Evolutionary conservation across 1,140 invertebrate genomes (phyloP).

Genomic region (Pseudoatta argentina): DNA sequence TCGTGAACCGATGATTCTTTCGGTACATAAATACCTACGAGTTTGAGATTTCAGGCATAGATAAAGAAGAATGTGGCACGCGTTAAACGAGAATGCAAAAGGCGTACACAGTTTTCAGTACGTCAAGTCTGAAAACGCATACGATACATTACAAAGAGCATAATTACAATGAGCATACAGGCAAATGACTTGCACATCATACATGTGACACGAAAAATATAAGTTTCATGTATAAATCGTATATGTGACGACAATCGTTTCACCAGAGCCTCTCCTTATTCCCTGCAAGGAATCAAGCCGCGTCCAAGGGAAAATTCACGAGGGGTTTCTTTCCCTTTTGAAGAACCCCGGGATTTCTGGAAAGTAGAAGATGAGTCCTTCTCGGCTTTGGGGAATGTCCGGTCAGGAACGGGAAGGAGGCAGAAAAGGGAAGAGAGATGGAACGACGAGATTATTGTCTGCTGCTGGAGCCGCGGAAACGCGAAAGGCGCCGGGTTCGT

Average conservation of each 20-base stretch:
- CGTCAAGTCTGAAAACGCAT: background rate
- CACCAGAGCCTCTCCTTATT: background rate
- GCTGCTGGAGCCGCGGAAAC: constrained; percentile 8
- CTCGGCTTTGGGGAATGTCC: constrained; percentile 66
- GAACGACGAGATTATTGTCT: constrained; percentile 63
- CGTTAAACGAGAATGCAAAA: background rate
- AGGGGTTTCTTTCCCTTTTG: constrained; percentile 47
- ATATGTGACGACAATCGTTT: constrained; percentile 33
- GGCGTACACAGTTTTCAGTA: background rate
- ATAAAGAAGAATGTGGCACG: background rate
- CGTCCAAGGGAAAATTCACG: constrained; percentile 55
- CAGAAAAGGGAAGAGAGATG: background rate
- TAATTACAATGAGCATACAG: constrained; percentile 7
- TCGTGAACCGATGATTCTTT: constrained; percentile 16
- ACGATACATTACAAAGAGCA: background rate
- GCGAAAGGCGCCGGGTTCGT: constrained; percentile 50
- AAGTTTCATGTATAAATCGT: background rate
- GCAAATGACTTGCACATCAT: background rate
- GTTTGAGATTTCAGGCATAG: background rate
- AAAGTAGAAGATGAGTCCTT: constrained; percentile 66
- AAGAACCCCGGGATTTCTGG: constrained; percentile 46
- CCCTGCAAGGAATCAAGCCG: constrained; percentile 15
- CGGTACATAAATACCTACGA: background rate
- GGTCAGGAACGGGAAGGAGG: background rate
- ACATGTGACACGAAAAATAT: background rate